Percentiles rank a stretch among this genome's conserved stretches.
Evolutionary conservation across 2,888 invertebrate genomes (phyloP).

Genomic region (Oscheius sp.): DNA sequence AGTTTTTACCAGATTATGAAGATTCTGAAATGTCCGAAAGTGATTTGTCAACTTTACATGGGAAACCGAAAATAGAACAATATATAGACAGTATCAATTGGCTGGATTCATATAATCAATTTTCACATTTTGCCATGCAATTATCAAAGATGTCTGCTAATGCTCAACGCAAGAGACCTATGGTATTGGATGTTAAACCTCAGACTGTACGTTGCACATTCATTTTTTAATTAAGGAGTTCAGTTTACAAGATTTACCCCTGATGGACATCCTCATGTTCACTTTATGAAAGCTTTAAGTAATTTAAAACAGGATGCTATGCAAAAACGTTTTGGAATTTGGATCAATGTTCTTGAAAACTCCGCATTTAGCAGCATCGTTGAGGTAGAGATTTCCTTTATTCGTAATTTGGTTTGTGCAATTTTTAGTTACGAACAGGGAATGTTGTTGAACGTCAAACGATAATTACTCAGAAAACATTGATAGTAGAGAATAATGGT

Average conservation of each 20-base stretch:
- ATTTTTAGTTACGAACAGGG: constrained; percentile 24
- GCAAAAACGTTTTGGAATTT: constrained; percentile 20
- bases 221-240: neutral
- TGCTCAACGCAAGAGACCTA: neutral
- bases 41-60: no score
- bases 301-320: constrained; percentile 11
- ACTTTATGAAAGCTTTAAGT: neutral
- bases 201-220: neutral
- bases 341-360: constrained; percentile 21
- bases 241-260: constrained; percentile 3
- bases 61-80: neutral
- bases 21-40: neutral
- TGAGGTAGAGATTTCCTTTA: neutral
- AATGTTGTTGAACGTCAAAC: constrained; percentile 22
- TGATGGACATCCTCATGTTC: neutral
- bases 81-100: constrained; percentile 6
- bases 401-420: neutral
- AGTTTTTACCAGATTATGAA: constrained; percentile 1
- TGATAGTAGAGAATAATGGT: constrained; percentile 27
- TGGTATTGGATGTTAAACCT: neutral
- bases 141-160: neutral
- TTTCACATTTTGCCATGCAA: neutral
- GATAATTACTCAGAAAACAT: constrained; percentile 23
- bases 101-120: neutral
- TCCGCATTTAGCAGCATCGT: constrained; percentile 22